Evolutionary conservation across 2,797 vertebrate genomes (phyloP).

Genomic region (Characodon lateralis): DNA sequence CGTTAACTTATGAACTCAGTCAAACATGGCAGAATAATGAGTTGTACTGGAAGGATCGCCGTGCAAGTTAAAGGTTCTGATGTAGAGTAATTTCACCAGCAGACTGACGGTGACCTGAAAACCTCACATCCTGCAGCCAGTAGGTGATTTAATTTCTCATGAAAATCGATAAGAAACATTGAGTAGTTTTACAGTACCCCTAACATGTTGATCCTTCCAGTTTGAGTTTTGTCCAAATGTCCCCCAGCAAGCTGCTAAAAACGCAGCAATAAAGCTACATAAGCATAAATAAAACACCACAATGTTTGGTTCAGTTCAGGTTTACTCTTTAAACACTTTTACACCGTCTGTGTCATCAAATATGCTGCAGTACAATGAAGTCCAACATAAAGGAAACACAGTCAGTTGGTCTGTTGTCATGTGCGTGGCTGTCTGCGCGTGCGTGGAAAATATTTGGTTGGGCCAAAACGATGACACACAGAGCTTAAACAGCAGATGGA

Average conservation of each 20-base stretch:
- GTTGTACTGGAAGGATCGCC: background rate
- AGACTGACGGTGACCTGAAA: background rate
- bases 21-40: background rate
- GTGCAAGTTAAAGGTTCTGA: background rate
- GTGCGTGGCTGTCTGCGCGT: conserved; percentile 1
- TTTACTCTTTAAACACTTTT: background rate
- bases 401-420: background rate
- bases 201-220: background rate
- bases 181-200: conserved; percentile 7
- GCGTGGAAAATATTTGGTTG: conserved; percentile 28
- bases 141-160: conserved; percentile 2
- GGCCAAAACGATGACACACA: conserved; percentile 33
- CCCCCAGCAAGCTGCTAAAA: background rate
- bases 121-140: background rate
- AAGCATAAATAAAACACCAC: no score
- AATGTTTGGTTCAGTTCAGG: background rate
- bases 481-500: conserved; percentile 62
- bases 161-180: conserved; percentile 16
- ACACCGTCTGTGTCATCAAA: background rate
- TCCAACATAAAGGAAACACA: conserved; percentile 9
- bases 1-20: background rate
- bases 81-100: background rate
- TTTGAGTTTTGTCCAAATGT: background rate
- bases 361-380: conserved; percentile 14
- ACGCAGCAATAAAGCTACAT: background rate